phyloP scores from a whole-genome alignment of 2,888 invertebrate genomes.

The Julus scandinavius region DNA sequence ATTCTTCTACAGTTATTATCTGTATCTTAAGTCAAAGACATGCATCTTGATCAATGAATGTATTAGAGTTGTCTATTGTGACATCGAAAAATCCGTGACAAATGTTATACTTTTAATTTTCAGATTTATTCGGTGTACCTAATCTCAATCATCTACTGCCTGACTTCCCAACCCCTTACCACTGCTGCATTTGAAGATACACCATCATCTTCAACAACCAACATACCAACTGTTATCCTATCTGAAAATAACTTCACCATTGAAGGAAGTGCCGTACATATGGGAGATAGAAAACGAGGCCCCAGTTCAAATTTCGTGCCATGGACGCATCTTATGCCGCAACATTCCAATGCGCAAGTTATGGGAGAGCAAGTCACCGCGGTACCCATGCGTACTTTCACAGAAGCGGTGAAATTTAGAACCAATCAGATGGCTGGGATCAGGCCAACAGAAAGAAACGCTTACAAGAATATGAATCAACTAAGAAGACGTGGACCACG shows the following conservation, averaged over 20 bases:
- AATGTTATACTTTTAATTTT: not conserved
- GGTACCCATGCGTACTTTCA: not conserved
- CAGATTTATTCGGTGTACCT: not conserved
- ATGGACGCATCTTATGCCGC: not conserved
- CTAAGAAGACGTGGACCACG: not conserved
- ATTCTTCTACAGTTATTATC: too few species aligned
- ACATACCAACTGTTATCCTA: not conserved
- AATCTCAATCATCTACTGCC: not conserved
- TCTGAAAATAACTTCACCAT: not conserved
- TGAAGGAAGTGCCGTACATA: not conserved
- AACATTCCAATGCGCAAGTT: not conserved
- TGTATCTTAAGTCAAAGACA: too few species aligned
- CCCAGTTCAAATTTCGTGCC: not conserved
- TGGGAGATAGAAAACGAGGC: not conserved
- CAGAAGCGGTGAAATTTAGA: not conserved
- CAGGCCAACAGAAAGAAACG: not conserved
- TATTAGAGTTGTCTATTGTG: too few species aligned
- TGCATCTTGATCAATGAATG: too few species aligned
- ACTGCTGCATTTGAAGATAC: not conserved
- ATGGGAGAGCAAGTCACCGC: not conserved
- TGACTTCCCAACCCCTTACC: not conserved
- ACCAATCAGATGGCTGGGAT: not conserved
- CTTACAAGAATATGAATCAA: not conserved
- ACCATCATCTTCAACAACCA: not conserved
- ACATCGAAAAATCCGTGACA: not conserved